Evolutionary conservation across 1,140 invertebrate genomes (phyloP).

Genomic region (Drosophila tsacasi): DNA sequence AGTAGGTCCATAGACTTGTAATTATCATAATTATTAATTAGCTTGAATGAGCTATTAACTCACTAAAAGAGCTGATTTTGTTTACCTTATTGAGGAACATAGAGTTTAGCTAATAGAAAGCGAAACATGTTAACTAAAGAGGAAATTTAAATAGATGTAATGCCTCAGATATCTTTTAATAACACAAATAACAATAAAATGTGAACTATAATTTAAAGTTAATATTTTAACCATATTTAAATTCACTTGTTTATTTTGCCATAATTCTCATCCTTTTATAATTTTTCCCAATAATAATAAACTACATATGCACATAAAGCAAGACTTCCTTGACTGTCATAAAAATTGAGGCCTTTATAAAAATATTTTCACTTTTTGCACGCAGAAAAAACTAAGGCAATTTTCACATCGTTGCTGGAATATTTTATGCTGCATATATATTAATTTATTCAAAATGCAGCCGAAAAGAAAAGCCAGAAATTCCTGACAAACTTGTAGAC

Average conservation of each 20-base stretch:
- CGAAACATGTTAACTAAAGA: not conserved
- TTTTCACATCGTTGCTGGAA: constrained; percentile 48
- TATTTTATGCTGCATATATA: constrained; percentile 33
- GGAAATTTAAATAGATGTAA: not conserved
- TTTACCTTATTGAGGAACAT: not conserved
- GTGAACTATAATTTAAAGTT: too few species aligned
- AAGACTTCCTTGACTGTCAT: not conserved
- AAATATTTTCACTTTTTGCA: constrained; percentile 60
- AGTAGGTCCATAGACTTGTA: not conserved
- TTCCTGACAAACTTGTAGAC: constrained; percentile 76
- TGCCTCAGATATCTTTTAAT: not conserved
- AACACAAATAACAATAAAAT: too few species aligned
- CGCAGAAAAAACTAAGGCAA: constrained; percentile 18
- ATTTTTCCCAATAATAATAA: not conserved
- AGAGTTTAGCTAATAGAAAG: not conserved
- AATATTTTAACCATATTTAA: too few species aligned
- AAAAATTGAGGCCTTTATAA: constrained; percentile 9
- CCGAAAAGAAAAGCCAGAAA: constrained; percentile 68
- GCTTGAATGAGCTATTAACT: constrained; percentile 19
- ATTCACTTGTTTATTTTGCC: too few species aligned
- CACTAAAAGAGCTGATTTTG: not conserved
- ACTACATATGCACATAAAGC: too few species aligned
- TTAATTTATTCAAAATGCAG: constrained; percentile 60
- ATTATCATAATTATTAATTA: not conserved
- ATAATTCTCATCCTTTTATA: not conserved